Conservation (phyloP, 1,140 invertebrate species). For the Pollicipes pollicipes region DNA sequence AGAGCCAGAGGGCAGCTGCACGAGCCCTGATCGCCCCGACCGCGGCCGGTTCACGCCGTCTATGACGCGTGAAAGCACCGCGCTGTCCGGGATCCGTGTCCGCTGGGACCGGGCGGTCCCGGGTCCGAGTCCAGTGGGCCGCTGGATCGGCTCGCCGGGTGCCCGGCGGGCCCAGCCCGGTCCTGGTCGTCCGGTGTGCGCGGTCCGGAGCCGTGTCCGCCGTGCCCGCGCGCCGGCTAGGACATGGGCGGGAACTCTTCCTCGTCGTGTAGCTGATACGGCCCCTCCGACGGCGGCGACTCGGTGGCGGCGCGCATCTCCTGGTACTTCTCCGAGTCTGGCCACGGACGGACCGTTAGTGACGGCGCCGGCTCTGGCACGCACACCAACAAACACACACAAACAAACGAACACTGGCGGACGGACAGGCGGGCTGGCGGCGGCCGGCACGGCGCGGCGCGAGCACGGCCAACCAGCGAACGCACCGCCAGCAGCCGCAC, state of each 20-base stretch:
- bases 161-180: too few species aligned
- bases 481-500: background rate
- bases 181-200: too few species aligned
- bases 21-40: too few species aligned
- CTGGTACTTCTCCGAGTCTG: slow-evolving; percentile 60
- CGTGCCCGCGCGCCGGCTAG: too few species aligned
- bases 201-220: too few species aligned
- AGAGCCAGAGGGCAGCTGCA: too few species aligned
- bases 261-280: slow-evolving; percentile 56
- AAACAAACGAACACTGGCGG: background rate
- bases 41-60: too few species aligned
- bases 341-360: slow-evolving; percentile 20
- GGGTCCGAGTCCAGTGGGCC: too few species aligned
- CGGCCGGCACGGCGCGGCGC: background rate
- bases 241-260: slow-evolving; percentile 52
- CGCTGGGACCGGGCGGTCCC: too few species aligned
- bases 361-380: background rate
- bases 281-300: slow-evolving; percentile 37
- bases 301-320: slow-evolving; percentile 49
- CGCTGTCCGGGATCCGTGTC: too few species aligned
- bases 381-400: background rate
- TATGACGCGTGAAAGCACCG: too few species aligned
- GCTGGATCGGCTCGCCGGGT: too few species aligned
- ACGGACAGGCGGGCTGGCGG: slow-evolving; percentile 6
- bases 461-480: slow-evolving; percentile 1